Conservation (phyloP, 2,888 invertebrate species). For the Cenopis cana region DNA sequence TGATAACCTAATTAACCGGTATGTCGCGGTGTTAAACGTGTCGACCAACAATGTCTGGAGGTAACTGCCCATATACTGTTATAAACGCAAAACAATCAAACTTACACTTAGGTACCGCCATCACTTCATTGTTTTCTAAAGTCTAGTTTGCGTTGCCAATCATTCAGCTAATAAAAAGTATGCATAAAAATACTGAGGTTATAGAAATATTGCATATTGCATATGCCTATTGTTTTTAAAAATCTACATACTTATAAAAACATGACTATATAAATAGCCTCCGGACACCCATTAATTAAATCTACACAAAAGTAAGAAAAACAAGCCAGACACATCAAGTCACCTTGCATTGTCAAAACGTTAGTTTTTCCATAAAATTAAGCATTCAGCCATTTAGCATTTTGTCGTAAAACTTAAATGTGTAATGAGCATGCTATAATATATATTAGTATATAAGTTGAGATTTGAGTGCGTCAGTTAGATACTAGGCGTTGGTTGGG, state of each 20-base stretch:
- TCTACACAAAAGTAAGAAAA: background rate
- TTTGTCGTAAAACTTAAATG: slow-evolving; percentile 4
- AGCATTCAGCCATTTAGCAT: slow-evolving; percentile 8
- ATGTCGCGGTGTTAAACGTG: slow-evolving; percentile 21
- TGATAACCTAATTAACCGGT: slow-evolving; percentile 73
- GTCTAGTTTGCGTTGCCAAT: background rate
- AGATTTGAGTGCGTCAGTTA: slow-evolving; percentile 15
- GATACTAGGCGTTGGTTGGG: slow-evolving; percentile 11
- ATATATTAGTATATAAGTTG: no score
- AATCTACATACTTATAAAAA: background rate
- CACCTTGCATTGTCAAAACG: slow-evolving; percentile 26
- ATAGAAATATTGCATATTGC: no score
- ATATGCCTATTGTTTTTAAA: background rate
- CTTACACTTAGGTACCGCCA: background rate
- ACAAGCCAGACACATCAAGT: background rate
- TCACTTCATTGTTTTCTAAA: background rate
- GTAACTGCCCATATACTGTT: background rate
- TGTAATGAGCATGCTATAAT: background rate
- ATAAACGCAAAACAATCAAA: background rate
- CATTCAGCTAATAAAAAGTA: background rate
- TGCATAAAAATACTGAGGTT: no score
- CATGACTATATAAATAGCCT: background rate
- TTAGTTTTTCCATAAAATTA: background rate
- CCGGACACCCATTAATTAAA: background rate
- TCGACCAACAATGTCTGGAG: slow-evolving; percentile 1